Base-by-base conservation (phyloP, 2,113 vertebrate genomes). In the Oreotrochilus melanogaster region DNA sequence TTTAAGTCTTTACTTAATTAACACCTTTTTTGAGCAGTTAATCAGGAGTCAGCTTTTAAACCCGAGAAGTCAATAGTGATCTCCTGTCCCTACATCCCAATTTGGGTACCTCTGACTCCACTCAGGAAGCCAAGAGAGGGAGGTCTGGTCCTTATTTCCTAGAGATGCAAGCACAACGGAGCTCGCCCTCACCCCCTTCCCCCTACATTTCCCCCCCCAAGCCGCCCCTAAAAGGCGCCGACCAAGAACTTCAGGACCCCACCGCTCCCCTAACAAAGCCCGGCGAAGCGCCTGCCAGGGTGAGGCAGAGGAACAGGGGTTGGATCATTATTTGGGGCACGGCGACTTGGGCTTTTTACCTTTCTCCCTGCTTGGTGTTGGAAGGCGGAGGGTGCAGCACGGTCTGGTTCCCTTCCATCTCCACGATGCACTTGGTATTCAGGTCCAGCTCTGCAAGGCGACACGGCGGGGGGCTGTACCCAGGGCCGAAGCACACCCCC, bases 341-440 rank as follows among this genome's bases (percentile, higher is more conserved):
- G 25, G 61, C 45, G 24, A 25, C 30, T 18, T 4, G 12, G 33
- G 2, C 31, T 81, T 78, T 14, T 93, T 93, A 96, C 96, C 96
- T 99, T 86, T 99, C 99, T 97, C 98, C 99, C 97, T 98, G 98
- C 84, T 99, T 99, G 96, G 98, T 98, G 43, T 98, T 96, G 94
- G 96, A 98, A 87, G 99, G 99, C 72, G 99, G 99, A 35, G 99
- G 98, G 97, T 99, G 98, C 76, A 99, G 98, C 64, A 99, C 98
- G 7, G 99, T 99, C 86, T 99, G 99, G 92, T 99, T 99, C 92
- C 99, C 99, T 97, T 99, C 99, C 99, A 99, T 99, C 67, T 99
- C 99, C 98, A 99, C 98, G 96, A 99, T 98, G 96, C 99, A 99
- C 98, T 99, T 99, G 92, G 99, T 99, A 95, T 99, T 99, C 97